Conservation (phyloP, 2,888 invertebrate species). For the Pediacus dermestoides region DNA sequence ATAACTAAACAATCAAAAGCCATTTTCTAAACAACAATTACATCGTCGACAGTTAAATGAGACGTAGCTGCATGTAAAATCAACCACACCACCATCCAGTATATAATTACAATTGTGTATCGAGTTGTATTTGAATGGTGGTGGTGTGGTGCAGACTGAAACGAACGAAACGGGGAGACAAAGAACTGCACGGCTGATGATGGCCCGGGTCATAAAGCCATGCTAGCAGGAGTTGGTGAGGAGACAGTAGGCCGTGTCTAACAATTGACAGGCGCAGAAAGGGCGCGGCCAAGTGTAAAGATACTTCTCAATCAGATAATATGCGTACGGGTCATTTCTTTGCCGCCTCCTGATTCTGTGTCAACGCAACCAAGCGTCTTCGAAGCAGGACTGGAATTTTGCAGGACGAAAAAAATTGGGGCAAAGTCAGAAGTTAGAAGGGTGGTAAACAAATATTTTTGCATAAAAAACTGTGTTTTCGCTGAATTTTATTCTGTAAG, state of each 20-base stretch:
- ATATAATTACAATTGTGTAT: conserved; percentile 20
- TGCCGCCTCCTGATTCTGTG: conserved; percentile 33
- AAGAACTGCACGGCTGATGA: conserved; percentile 19
- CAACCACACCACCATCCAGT: too few species aligned
- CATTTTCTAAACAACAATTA: too few species aligned
- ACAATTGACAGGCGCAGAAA: conserved; percentile 42
- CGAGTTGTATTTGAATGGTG: conserved; percentile 14
- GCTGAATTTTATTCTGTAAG: too few species aligned
- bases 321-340: conserved; percentile 41
- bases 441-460: too few species aligned
- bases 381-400: too few species aligned
- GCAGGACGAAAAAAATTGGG: too few species aligned
- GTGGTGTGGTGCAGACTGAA: too few species aligned
- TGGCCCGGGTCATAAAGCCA: conserved; percentile 19
- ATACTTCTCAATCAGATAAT: conserved; percentile 42
- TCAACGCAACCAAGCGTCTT: conserved; percentile 29
- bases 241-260: conserved; percentile 35
- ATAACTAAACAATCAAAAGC: too few species aligned
- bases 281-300: conserved; percentile 40
- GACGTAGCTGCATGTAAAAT: too few species aligned
- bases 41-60: too few species aligned
- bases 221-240: conserved; percentile 18
- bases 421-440: too few species aligned
- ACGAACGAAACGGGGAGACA: conserved; percentile 15
- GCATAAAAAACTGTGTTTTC: too few species aligned